Conservation (phyloP, 2,797 vertebrate species). For the Anguilla obscura region DNA sequence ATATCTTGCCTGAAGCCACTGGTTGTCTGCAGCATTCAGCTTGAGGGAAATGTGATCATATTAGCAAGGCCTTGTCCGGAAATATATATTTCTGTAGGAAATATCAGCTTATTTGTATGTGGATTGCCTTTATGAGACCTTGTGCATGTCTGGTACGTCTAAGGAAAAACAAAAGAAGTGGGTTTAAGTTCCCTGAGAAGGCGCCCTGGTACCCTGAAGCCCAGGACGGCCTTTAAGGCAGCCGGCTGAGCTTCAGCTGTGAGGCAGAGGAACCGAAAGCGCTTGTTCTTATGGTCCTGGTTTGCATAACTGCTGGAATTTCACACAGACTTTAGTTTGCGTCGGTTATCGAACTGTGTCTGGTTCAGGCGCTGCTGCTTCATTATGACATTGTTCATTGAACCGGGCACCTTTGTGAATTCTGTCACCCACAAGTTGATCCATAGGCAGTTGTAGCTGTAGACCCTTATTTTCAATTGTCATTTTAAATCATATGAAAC, state of each 20-base stretch:
- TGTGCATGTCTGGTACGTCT: background rate
- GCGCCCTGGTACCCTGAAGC: background rate
- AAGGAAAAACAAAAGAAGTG: background rate
- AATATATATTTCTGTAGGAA: background rate
- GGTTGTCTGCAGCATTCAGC: background rate
- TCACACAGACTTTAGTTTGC: too few species aligned
- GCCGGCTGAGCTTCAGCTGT: background rate
- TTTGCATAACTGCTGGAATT: background rate
- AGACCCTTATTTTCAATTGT: background rate
- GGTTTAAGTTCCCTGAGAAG: background rate
- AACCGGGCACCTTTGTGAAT: background rate
- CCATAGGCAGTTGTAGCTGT: background rate
- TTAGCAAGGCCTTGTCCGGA: background rate
- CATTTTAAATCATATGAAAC: background rate
- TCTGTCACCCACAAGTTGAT: background rate
- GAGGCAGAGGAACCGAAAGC: slow-evolving; percentile 5
- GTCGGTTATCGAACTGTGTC: background rate
- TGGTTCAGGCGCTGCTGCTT: background rate
- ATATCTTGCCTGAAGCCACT: background rate
- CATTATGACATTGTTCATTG: background rate
- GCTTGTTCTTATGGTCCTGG: background rate
- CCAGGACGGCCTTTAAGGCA: background rate
- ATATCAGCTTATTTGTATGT: background rate
- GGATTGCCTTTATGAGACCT: background rate
- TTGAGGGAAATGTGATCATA: background rate